Base-by-base conservation (phyloP, 2,797 vertebrate species). In the Malacoraja senta region DNA sequence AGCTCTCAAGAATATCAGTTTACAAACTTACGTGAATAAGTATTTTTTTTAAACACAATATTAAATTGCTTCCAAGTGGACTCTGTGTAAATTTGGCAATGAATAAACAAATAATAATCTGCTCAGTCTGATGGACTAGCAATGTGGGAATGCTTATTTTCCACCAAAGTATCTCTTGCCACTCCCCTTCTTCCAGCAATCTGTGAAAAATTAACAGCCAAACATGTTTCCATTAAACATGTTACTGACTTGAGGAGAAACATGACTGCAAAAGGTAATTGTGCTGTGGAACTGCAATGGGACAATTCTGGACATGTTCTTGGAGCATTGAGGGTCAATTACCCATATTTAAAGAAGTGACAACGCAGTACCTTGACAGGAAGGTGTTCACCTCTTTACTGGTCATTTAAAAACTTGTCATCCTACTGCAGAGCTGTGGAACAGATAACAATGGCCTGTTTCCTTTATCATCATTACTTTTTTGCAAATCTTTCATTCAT, bases 1-100 rank as follows among this genome's bases (percentile, higher is more conserved):
- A 92, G 35, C 71, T 92, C 90, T 92, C 90, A 92, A 92, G 90
- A 92, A 92, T 92, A 92, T 92, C 90, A 76, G 68, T 9, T 76
- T 92, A 76, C 90, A 92, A 76, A 92, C 71, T 91, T 74, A 76
- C 72, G 26, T 29, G 24, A 74, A 76, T 76, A 92, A 92, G 68
- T 44, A 92, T 58, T 86, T 86, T 71, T 21, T 15, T 13, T 74
- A 91, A 91, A 53, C 35, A 74, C 38, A 74, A 74, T 53, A 91
- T 72, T 91, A 91, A 72, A 91, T 91, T 74, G 90, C 68, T 91
- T 74, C 32, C 68, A 91, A 92, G 68, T 92, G 90, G 71, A 74
- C 29, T 21, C 38, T 74, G 21, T 44, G 68, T 29, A 38, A 92
- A 76, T 92, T 92, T 53, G 90, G 90, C 26, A 74, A 92, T 76